These are phyloP conservation scores for Enteromius thamalakanensis DNA, from an alignment of 2,797 vertebrate species.

Conservation along the genomic window DNA sequence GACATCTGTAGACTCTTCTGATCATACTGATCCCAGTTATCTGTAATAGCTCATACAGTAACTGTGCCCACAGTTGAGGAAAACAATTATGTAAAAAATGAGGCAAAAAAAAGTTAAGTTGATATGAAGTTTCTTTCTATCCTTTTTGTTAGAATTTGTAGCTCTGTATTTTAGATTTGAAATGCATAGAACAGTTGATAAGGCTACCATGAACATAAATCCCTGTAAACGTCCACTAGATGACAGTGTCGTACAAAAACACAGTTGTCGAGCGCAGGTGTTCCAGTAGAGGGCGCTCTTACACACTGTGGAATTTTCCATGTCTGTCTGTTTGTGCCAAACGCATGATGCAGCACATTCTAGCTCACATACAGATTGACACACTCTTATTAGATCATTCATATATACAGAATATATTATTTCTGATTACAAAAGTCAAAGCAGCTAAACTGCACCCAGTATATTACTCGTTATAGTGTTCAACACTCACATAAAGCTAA, in stretches of 20 bases:
- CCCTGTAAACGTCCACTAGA: constrained; percentile 9
- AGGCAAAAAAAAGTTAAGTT: too few species aligned
- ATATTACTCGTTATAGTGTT: neutral
- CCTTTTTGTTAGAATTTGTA: too few species aligned
- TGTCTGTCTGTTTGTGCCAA: constrained; percentile 14
- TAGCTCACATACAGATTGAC: neutral
- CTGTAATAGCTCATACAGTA: constrained; percentile 52
- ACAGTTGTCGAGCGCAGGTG: neutral
- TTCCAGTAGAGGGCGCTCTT: neutral
- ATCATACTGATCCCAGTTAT: constrained; percentile 46
- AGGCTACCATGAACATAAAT: too few species aligned
- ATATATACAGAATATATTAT: neutral
- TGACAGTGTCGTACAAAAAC: constrained; percentile 16
- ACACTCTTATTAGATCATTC: neutral
- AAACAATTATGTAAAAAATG: too few species aligned
- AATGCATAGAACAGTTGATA: too few species aligned
- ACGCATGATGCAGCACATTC: constrained; percentile 34
- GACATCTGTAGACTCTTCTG: constrained; percentile 35
- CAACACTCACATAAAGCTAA: neutral
- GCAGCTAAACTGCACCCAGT: neutral
- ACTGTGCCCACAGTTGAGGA: constrained; percentile 47
- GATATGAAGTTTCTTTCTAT: too few species aligned
- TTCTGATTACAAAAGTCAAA: neutral
- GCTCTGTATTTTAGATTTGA: too few species aligned
- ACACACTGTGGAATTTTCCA: constrained; percentile 51